A percentile compares a stretch with the other conserved stretches of the same genome.
phyloP scores from a whole-genome alignment of 2,888 invertebrate genomes.

The Andrena minutula region DNA sequence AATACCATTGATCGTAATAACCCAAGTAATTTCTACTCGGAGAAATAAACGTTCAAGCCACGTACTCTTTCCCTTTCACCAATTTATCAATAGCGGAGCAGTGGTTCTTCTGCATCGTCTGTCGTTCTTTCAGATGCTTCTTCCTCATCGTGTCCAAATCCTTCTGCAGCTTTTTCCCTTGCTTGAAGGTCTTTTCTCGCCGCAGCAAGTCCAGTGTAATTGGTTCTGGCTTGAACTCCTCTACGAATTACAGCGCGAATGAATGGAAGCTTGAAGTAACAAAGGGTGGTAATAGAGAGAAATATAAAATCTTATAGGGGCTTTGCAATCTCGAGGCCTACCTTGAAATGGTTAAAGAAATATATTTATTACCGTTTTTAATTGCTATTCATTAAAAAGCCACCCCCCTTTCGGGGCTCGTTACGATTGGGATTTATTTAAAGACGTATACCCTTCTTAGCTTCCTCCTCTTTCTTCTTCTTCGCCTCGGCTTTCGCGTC shows the following conservation, averaged over 20 bases:
- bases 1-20: conserved; percentile 2
- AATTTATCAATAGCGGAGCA: conserved; percentile 87
- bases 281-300: background rate
- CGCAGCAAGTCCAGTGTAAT: conserved; percentile 86
- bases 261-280: background rate
- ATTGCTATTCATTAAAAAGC: background rate
- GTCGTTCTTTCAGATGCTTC: conserved; percentile 88
- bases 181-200: conserved; percentile 86
- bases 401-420: background rate
- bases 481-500: conserved; percentile 82
- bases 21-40: conserved; percentile 8
- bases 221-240: conserved; percentile 81
- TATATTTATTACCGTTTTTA: background rate
- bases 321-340: background rate
- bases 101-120: conserved; percentile 87
- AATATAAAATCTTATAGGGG: background rate
- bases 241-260: conserved; percentile 61
- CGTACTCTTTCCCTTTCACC: conserved; percentile 87
- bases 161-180: conserved; percentile 87
- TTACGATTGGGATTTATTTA: conserved; percentile 9
- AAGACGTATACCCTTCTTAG: conserved; percentile 77
- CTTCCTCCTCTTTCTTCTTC: conserved; percentile 82
- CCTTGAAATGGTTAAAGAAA: background rate
- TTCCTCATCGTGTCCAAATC: conserved; percentile 88
- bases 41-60: background rate